A percentile compares a stretch with the other conserved stretches of the same genome.
Conservation (phyloP, 2,113 vertebrate species). For the Oreochromis aureus region DNA sequence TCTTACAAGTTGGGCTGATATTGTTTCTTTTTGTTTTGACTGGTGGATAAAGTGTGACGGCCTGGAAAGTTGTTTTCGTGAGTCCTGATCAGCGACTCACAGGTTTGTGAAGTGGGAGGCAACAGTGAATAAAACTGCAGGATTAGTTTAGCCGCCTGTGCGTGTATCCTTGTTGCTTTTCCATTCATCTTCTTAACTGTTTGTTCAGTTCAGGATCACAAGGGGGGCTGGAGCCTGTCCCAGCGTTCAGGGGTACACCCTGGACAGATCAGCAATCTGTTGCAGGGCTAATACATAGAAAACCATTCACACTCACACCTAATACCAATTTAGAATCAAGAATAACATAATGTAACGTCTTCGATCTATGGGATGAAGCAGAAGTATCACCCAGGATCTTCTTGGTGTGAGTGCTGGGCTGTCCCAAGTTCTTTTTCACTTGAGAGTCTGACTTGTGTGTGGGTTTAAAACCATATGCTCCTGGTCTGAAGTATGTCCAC, state of each 20-base stretch:
- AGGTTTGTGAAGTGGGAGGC: not conserved
- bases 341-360: not conserved
- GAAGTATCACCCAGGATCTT: not conserved
- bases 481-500: not conserved
- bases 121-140: not conserved
- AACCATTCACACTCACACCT: not conserved
- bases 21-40: not conserved
- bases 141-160: not conserved
- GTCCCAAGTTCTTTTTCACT: not conserved
- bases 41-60: not conserved
- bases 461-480: not conserved
- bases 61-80: not conserved
- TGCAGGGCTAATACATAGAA: not conserved
- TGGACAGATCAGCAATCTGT: not conserved
- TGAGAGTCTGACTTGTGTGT: not conserved
- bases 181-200: not conserved
- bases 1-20: not conserved
- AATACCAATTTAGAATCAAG: not conserved
- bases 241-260: not conserved
- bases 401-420: not conserved
- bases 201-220: not conserved
- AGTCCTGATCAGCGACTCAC: not conserved
- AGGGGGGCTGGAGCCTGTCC: not conserved
- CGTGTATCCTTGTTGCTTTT: not conserved
- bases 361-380: fast-evolving